Base-by-base conservation (phyloP, 1,140 invertebrate species). In the Heterodera carotae region DNA sequence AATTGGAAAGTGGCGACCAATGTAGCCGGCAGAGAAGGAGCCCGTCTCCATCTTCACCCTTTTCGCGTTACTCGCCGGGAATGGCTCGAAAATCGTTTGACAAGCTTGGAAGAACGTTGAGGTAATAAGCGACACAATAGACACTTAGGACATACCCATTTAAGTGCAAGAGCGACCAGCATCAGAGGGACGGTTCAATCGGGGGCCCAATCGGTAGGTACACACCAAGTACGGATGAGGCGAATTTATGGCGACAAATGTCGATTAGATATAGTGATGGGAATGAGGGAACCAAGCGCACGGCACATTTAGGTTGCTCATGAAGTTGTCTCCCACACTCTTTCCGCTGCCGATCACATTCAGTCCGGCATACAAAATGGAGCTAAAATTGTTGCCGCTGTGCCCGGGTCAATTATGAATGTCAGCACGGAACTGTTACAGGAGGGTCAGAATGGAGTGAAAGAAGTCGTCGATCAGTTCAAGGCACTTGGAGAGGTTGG, bases 311-410 rank as follows among this genome's bases (percentile, higher is more conserved):
- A 78, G 76, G 78, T 79, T 15, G 84, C 84, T 33, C 84, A 85
- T 72, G 84, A 83, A 33, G 85, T 85, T n/a, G 86, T 86, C 12
- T 84, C 84, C 10, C 85, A 86, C 71, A 86, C 85, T 3, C 84
- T 83, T 43, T 87, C 85, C 60, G 85, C 85, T n/a, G 85, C 85
- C 12, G 84, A 83, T 75, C 80, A 85, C 5, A 77, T 86, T 36
- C 82, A 85, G 39, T 83, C 84, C 18, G 85, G 84, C 25, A 82
- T 85, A 36, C 82, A 85, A 66, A 84, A 78, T 27, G 75, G 81
- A 69, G 85, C 81, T 34, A 87, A 86, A 70, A 78, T 84, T n/a
- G 83, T 84, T 59, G 83, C 84, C 8, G 34, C 31, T 33, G 78
- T 79, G 29, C 81, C 83, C 15, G 75, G 69, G 22, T 86, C 81